phyloP scores from a whole-genome alignment of 2,113 vertebrate species.

The Salvelinus fontinalis region DNA sequence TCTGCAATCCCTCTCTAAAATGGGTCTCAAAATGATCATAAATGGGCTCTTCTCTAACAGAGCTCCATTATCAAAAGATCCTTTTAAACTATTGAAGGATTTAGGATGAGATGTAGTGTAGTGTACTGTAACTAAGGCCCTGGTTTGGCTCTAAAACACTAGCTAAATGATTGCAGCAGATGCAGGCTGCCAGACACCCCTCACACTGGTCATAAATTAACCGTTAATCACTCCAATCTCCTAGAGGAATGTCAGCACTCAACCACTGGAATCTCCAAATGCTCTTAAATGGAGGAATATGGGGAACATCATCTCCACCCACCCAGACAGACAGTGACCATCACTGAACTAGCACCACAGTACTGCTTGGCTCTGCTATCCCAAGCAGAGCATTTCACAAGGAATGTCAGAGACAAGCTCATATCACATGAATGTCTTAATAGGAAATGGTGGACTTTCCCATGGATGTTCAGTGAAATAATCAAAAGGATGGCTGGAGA shows the following conservation, averaged over 20 bases:
- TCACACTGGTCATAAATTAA: slow-evolving; percentile 13
- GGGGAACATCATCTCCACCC: neutral
- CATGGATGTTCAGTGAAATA: slow-evolving; percentile 20
- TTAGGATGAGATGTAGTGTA: neutral
- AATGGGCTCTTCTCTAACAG: slow-evolving; percentile 39
- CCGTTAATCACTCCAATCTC: slow-evolving; percentile 18
- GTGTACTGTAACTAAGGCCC: neutral
- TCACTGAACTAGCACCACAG: neutral
- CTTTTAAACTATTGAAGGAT: neutral
- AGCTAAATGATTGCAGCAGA: slow-evolving; percentile 23
- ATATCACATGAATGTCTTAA: slow-evolving; percentile 10
- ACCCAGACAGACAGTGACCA: neutral
- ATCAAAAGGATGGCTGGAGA: slow-evolving; percentile 21
- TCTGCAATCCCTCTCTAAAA: slow-evolving; percentile 21
- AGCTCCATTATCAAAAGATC: slow-evolving; percentile 30
- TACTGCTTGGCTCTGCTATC: slow-evolving; percentile 18
- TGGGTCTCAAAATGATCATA: slow-evolving; percentile 20
- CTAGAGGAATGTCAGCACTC: slow-evolving; percentile 13
- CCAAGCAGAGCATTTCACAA: slow-evolving; percentile 8
- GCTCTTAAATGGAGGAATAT: neutral
- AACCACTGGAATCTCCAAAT: neutral
- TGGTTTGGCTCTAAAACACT: slow-evolving; percentile 16
- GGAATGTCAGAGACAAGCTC: slow-evolving; percentile 17
- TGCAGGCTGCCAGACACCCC: slow-evolving; percentile 17
- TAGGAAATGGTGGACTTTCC: slow-evolving; percentile 17